phyloP scores from a whole-genome alignment of 2,113 vertebrate genomes.

The Solenodon paradoxus region DNA sequence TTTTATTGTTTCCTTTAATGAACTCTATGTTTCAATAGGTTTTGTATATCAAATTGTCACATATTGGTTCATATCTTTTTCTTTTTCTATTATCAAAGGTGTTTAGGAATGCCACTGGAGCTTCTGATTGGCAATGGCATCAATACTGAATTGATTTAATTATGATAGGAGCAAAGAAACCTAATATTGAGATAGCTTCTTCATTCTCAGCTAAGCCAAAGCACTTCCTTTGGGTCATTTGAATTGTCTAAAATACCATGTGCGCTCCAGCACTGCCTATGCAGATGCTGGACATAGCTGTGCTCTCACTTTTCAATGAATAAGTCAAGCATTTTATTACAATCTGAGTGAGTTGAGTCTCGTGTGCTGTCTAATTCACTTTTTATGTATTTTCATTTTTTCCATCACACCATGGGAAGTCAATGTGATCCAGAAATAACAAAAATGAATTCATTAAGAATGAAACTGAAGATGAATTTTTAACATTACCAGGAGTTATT shows the following conservation, averaged over 20 bases:
- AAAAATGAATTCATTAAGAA: conserved; percentile 59
- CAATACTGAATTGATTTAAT: conserved; percentile 18
- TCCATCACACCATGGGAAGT: conserved; percentile 73
- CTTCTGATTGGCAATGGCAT: neutral
- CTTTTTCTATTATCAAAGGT: neutral
- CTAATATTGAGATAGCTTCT: neutral
- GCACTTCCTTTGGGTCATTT: neutral
- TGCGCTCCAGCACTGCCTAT: neutral
- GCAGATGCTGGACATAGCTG: conserved; percentile 23
- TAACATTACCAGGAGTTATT: conserved; percentile 56
- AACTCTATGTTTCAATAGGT: conserved; percentile 3
- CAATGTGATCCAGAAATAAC: conserved; percentile 63
- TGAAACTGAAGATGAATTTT: conserved; percentile 53
- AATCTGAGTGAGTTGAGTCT: conserved; percentile 62
- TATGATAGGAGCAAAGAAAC: conserved; percentile 5
- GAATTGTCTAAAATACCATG: conserved; percentile 18
- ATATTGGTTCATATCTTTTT: neutral
- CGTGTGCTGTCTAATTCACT: conserved; percentile 70
- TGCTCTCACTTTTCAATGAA: conserved; percentile 57
- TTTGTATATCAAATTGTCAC: conserved; percentile 1
- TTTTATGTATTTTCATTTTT: conserved; percentile 67
- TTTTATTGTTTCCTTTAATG: neutral
- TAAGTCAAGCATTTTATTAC: conserved; percentile 59
- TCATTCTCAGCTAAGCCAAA: neutral
- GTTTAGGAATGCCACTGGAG: neutral